Percentiles rank a stretch among this genome's conserved stretches.
These are phyloP conservation scores for Eupithecia tripunctaria DNA, from an alignment of 2,888 invertebrate species.

Conservation along the genomic window DNA sequence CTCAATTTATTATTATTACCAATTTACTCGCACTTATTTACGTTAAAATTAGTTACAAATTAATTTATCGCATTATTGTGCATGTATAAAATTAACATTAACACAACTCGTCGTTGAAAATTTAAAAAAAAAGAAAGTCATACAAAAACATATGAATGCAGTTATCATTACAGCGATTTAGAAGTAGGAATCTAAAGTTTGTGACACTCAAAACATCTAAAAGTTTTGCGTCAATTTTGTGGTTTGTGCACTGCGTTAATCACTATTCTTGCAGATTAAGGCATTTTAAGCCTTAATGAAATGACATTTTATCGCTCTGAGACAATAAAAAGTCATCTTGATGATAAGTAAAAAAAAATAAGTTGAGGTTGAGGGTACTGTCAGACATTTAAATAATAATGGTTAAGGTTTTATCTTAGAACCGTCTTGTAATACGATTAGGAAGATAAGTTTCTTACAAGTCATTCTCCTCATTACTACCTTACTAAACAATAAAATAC, in stretches of 20 bases:
- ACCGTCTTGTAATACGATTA: background rate
- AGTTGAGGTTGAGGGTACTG: background rate
- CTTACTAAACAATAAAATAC: slow-evolving; percentile 1
- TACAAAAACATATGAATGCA: background rate
- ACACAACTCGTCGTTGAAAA: slow-evolving; percentile 5
- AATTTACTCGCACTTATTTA: slow-evolving; percentile 33
- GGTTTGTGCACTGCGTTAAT: slow-evolving; percentile 38
- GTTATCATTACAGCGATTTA: slow-evolving; percentile 50
- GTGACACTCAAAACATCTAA: slow-evolving; percentile 50
- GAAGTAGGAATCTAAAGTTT: slow-evolving; percentile 44
- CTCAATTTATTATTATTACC: slow-evolving; percentile 36
- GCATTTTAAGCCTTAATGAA: background rate
- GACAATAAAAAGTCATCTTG: background rate
- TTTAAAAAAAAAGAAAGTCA: background rate
- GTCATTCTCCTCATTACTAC: background rate
- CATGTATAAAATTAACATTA: slow-evolving; percentile 26
- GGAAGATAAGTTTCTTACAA: background rate
- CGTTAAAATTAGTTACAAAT: slow-evolving; percentile 30
- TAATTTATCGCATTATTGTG: slow-evolving; percentile 22
- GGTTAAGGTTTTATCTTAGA: background rate
- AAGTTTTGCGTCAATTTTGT: slow-evolving; percentile 35
- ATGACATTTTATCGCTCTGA: background rate
- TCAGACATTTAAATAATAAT: background rate
- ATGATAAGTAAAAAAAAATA: background rate
- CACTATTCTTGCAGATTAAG: slow-evolving; percentile 24